phyloP scores from a whole-genome alignment of 2,113 vertebrate genomes.

The Tauraco erythrolophus region DNA sequence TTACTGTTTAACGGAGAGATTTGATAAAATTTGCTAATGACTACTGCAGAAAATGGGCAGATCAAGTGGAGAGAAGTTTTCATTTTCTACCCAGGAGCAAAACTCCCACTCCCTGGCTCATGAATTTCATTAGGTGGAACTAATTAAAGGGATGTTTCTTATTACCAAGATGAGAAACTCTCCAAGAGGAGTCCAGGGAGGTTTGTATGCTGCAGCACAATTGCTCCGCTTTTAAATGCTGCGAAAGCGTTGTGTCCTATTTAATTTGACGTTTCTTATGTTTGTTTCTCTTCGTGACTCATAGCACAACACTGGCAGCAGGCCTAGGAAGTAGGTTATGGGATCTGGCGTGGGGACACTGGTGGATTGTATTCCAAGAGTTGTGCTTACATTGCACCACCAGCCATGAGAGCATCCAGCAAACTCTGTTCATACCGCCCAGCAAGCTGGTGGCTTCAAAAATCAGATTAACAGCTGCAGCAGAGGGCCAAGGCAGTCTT shows the following conservation, averaged over 20 bases:
- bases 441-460: slow-evolving; percentile 31
- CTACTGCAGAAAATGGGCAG: slow-evolving; percentile 48
- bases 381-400: slow-evolving; percentile 51
- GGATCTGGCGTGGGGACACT: slow-evolving; percentile 34
- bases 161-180: slow-evolving; percentile 38
- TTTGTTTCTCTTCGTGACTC: slow-evolving; percentile 62
- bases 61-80: slow-evolving; percentile 46
- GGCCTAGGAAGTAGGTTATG: slow-evolving; percentile 53
- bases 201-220: background rate
- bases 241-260: background rate
- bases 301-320: slow-evolving; percentile 51
- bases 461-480: slow-evolving; percentile 34
- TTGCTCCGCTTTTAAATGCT: background rate
- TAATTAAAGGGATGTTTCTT: slow-evolving; percentile 61
- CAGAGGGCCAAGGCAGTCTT: background rate
- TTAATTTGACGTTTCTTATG: slow-evolving; percentile 42
- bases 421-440: slow-evolving; percentile 1
- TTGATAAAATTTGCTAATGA: slow-evolving; percentile 61
- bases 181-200: slow-evolving; percentile 20
- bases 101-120: slow-evolving; percentile 58
- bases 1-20: slow-evolving; percentile 64
- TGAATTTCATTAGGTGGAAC: slow-evolving; percentile 70
- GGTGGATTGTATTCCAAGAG: slow-evolving; percentile 28
- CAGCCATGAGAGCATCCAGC: slow-evolving; percentile 34
- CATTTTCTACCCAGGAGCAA: slow-evolving; percentile 44